Base-by-base conservation (phyloP, 1,140 invertebrate species). In the Drosophila tsacasi region DNA sequence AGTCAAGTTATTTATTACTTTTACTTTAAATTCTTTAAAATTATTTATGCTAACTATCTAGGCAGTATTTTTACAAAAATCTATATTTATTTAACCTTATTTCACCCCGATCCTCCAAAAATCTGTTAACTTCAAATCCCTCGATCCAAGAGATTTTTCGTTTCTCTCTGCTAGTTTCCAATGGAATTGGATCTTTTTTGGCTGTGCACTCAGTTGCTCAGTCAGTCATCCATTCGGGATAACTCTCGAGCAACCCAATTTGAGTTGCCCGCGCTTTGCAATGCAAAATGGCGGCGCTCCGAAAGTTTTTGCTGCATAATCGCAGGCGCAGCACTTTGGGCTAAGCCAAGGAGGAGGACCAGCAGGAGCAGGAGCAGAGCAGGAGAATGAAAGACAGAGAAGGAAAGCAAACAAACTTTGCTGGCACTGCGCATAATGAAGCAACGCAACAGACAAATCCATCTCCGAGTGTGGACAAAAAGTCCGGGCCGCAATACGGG, bases 251-350 rank as follows among this genome's bases (percentile, higher is more conserved):
- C 52, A 85, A 81, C 85, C 85, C 85, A 89, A 89, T 89, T 89
- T 89, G 77, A 83, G 84, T 89, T 85, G 66, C 73, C 62, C 69
- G 69, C 81, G 85, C 78, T 89, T 89, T 89, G 86, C 85, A 89
- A 79, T 89, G 81, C 86, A 89, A 89, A 89, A 89, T 79, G 78
- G 66, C 77, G 74, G 55, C 68, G 72, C 39, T 84, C 50, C 66
- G 46, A 89, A 89, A 89, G 55, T 89, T 89, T 89, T 90, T 85
- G 75, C 81, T 89, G 85, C 85, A 90, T 89, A 89, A 90, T 89
- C 85, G 85, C 85, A 85, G 84, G 85, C 85, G 78, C 85, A 89
- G 81, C 84, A 83, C 74, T 89, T 84, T 89, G 66, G 67, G 67
- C 64, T 63, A 71, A 62, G 64, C 68, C 52, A 69, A 89, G 67